A percentile compares a stretch with the other conserved stretches of the same genome.
phyloP scores from a whole-genome alignment of 2,888 invertebrate species.

The Julus scandinavius region DNA sequence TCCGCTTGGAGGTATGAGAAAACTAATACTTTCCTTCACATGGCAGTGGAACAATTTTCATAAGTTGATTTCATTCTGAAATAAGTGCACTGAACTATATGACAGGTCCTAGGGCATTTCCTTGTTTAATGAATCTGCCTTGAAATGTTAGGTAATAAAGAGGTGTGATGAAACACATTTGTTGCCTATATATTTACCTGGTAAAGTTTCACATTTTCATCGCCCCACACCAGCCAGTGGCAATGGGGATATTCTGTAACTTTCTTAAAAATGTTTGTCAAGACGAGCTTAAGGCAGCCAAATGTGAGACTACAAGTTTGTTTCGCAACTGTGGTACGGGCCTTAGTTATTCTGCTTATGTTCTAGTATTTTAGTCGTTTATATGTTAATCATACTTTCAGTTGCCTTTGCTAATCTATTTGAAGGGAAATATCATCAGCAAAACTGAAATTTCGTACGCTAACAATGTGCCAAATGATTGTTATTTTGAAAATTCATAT shows the following conservation, averaged over 20 bases:
- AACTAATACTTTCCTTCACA: constrained; percentile 22
- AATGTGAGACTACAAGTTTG: no score
- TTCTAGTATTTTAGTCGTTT: neutral
- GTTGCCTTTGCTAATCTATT: neutral
- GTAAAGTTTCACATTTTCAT: neutral
- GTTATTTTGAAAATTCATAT: no score
- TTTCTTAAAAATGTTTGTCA: no score
- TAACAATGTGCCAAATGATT: neutral
- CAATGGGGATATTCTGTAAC: neutral
- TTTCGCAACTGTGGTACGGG: no score
- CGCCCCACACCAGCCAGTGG: neutral
- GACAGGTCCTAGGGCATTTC: constrained; percentile 1
- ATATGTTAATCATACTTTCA: neutral
- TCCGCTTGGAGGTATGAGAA: neutral
- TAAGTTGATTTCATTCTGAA: neutral
- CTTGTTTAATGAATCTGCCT: constrained; percentile 13
- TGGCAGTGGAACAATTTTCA: neutral
- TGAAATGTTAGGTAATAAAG: neutral
- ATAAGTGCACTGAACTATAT: constrained; percentile 9
- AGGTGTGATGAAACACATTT: neutral
- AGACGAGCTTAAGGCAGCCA: no score
- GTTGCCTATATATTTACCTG: neutral
- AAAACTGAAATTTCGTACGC: neutral
- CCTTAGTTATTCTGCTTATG: neutral
- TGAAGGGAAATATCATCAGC: neutral